These are phyloP conservation scores for Leptothorax acervorum DNA, from an alignment of 2,888 invertebrate genomes.

Conservation along the genomic window DNA sequence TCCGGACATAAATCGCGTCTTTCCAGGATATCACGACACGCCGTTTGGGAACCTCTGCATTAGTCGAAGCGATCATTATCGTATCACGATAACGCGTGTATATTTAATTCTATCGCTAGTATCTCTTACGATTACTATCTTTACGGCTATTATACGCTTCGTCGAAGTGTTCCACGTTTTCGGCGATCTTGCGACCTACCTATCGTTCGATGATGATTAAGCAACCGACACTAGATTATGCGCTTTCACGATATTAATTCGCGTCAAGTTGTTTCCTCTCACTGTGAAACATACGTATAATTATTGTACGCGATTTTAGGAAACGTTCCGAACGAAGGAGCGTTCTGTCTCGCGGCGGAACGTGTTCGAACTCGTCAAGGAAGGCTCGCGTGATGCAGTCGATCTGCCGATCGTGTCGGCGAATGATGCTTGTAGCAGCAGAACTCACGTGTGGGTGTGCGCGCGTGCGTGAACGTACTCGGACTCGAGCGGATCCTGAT, in stretches of 20 bases:
- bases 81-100: slow-evolving; percentile 46
- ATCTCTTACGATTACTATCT: slow-evolving; percentile 58
- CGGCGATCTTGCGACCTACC: slow-evolving; percentile 18
- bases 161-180: slow-evolving; percentile 4
- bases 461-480: slow-evolving; percentile 34
- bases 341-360: slow-evolving; percentile 11
- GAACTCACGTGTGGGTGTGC: slow-evolving; percentile 42
- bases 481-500: slow-evolving; percentile 16
- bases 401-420: neutral
- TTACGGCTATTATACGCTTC: slow-evolving; percentile 55
- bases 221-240: slow-evolving; percentile 8
- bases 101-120: slow-evolving; percentile 38
- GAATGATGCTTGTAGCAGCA: slow-evolving; percentile 3
- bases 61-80: slow-evolving; percentile 57
- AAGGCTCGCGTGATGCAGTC: neutral
- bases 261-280: slow-evolving; percentile 1
- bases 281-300: slow-evolving; percentile 22
- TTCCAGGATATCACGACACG: neutral
- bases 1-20: neutral
- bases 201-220: slow-evolving; percentile 30
- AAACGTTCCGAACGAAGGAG: slow-evolving; percentile 24
- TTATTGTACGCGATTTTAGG: slow-evolving; percentile 29
- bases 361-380: slow-evolving; percentile 2
- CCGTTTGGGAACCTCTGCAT: slow-evolving; percentile 41
- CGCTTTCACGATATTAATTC: slow-evolving; percentile 22